A percentile compares a stretch with the other conserved stretches of the same genome.
Evolutionary conservation across 1,140 invertebrate genomes (phyloP).

Genomic region (Pogonognathellus flavescens): DNA sequence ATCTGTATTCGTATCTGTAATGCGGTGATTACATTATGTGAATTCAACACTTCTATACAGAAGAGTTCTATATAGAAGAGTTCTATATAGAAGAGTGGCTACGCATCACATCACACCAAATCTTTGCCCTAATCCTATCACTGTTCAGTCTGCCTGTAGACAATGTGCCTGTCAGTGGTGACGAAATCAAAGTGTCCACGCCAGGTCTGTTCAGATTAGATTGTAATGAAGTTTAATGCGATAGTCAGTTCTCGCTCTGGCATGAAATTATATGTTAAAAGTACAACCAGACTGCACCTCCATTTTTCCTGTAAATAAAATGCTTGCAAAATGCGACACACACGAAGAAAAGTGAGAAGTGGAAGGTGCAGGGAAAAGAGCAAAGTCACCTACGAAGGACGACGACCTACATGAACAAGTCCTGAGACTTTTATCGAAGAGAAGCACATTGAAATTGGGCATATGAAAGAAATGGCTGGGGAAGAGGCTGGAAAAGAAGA

Average conservation of each 20-base stretch:
- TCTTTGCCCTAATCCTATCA: background rate
- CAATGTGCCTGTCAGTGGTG: background rate
- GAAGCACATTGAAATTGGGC: too few relatives aligned
- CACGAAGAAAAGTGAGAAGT: too few relatives aligned
- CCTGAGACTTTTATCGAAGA: too few relatives aligned
- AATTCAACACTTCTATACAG: background rate
- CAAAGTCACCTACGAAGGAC: background rate
- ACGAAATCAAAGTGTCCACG: background rate
- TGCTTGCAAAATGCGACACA: too few relatives aligned
- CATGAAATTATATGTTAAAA: too few relatives aligned
- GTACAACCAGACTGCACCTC: too few relatives aligned
- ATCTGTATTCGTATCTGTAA: background rate
- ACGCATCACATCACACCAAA: background rate
- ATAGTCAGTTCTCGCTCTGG: too few relatives aligned
- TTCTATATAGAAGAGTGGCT: background rate
- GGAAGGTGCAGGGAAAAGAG: background rate
- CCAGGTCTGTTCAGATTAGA: constrained; percentile 27
- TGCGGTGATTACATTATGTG: constrained; percentile 17
- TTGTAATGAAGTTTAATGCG: constrained; percentile 5
- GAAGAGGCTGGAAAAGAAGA: too few relatives aligned
- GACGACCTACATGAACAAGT: too few relatives aligned
- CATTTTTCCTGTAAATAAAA: too few relatives aligned
- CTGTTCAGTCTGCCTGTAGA: background rate
- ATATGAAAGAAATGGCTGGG: too few relatives aligned
- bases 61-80: too few relatives aligned